A percentile compares a stretch with the other conserved stretches of the same genome.
Conservation (phyloP, 2,888 invertebrate genomes). For the Acholoe squamosa region DNA sequence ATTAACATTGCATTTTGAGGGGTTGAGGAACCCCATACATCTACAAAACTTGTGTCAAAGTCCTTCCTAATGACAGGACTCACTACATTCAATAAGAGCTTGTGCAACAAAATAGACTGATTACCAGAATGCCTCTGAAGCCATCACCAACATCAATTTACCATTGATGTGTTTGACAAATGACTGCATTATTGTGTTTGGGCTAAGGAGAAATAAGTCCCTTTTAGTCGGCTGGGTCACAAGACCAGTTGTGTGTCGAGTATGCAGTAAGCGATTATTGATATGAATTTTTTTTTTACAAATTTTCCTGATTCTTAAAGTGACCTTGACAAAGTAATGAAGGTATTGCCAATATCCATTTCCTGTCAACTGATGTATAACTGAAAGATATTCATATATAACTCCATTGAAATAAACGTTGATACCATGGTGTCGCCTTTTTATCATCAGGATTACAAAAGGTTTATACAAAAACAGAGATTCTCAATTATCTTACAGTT, state of each 20-base stretch:
- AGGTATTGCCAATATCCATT: too few species aligned
- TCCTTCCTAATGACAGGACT: neutral
- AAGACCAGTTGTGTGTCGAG: neutral
- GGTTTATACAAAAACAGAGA: too few species aligned
- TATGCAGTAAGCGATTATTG: neutral
- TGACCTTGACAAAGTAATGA: too few species aligned
- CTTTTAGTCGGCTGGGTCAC: neutral
- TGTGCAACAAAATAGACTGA: neutral
- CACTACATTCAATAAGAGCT: neutral
- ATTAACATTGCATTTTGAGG: neutral
- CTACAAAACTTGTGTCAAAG: neutral
- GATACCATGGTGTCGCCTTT: too few species aligned
- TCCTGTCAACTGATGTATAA: too few species aligned
- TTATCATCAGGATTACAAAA: too few species aligned
- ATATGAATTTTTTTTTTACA: too few species aligned
- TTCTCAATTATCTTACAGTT: too few species aligned
- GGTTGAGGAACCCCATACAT: neutral
- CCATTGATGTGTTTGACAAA: neutral
- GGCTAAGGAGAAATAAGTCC: neutral
- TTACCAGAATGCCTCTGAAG: neutral
- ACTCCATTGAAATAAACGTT: too few species aligned
- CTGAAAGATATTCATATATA: too few species aligned
- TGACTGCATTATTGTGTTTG: neutral
- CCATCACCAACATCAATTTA: too few species aligned
- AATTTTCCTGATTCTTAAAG: too few species aligned